A percentile compares a stretch with the other conserved stretches of the same genome.
These are phyloP conservation scores for Gastrophysa polygoni DNA, from an alignment of 2,888 invertebrate genomes.

Conservation along the genomic window DNA sequence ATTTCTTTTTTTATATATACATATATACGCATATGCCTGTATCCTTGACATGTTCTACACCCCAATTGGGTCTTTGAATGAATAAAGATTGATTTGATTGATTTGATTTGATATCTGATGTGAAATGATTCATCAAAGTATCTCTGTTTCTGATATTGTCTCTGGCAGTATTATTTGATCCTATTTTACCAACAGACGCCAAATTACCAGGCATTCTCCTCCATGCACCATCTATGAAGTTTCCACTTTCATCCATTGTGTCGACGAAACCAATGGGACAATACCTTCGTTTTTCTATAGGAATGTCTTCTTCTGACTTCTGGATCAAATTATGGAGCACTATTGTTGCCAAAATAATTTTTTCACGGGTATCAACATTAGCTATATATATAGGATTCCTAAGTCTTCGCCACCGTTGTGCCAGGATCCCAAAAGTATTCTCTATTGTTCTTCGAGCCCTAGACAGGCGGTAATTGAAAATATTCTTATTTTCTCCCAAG, in stretches of 20 bases:
- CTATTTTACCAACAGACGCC: background rate
- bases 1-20: too few relatives aligned
- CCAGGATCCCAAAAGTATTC: constrained; percentile 12
- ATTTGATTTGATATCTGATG: constrained; percentile 2
- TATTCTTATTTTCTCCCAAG: constrained; percentile 14
- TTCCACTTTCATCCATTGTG: background rate
- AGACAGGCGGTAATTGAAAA: constrained; percentile 17
- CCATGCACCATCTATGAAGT: constrained; percentile 5
- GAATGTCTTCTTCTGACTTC: constrained; percentile 30
- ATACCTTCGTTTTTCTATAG: constrained; percentile 5
- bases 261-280: constrained; percentile 15
- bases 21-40: too few relatives aligned
- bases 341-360: constrained; percentile 31
- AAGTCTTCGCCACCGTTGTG: constrained; percentile 9
- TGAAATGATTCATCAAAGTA: constrained; percentile 6
- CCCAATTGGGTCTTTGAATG: too few relatives aligned
- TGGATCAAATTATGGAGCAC: constrained; percentile 36
- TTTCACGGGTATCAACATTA: constrained; percentile 10
- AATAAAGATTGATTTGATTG: too few relatives aligned
- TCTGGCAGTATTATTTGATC: constrained; percentile 16
- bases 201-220: constrained; percentile 1
- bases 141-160: background rate
- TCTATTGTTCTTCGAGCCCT: constrained; percentile 11
- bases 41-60: too few relatives aligned
- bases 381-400: constrained; percentile 16